Conservation (phyloP, 2,888 invertebrate species). For the Eristalis tenax region DNA sequence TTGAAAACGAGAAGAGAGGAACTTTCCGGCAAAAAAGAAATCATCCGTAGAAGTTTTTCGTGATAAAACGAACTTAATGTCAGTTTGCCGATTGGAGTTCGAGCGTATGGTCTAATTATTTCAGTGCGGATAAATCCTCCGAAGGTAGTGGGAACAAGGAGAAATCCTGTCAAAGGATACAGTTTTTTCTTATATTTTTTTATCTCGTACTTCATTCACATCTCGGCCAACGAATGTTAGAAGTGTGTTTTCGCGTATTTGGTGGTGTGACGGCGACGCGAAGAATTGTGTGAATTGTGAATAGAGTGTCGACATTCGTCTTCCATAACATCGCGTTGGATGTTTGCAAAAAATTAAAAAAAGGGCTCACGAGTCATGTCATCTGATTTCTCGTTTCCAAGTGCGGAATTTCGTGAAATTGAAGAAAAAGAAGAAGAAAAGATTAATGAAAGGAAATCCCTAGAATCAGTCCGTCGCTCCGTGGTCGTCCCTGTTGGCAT, state of each 20-base stretch:
- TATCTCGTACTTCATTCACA: neutral
- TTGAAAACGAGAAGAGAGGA: constrained; percentile 5
- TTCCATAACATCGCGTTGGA: neutral
- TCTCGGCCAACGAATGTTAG: neutral
- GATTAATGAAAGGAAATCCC: no score
- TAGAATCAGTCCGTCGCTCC: no score
- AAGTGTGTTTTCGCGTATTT: neutral
- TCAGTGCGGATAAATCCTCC: constrained; percentile 40
- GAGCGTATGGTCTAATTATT: constrained; percentile 63
- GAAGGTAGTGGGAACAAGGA: constrained; percentile 14
- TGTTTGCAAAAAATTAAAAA: no score
- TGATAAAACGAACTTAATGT: constrained; percentile 61
- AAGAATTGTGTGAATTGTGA: neutral
- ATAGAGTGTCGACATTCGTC: neutral
- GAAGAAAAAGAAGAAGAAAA: neutral
- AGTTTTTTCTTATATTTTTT: constrained; percentile 4
- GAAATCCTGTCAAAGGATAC: constrained; percentile 20
- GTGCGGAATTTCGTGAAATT: neutral
- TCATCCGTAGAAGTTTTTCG: constrained; percentile 19
- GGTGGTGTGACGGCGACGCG: neutral
- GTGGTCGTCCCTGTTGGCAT: no score
- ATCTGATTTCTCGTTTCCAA: neutral
- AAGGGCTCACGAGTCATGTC: constrained; percentile 13
- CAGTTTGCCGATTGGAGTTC: constrained; percentile 70
- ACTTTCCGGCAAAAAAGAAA: neutral